Percentiles rank a stretch among this genome's conserved stretches.
Conservation (phyloP, 1,140 invertebrate genomes). For the Hylaeus volcanicus region DNA sequence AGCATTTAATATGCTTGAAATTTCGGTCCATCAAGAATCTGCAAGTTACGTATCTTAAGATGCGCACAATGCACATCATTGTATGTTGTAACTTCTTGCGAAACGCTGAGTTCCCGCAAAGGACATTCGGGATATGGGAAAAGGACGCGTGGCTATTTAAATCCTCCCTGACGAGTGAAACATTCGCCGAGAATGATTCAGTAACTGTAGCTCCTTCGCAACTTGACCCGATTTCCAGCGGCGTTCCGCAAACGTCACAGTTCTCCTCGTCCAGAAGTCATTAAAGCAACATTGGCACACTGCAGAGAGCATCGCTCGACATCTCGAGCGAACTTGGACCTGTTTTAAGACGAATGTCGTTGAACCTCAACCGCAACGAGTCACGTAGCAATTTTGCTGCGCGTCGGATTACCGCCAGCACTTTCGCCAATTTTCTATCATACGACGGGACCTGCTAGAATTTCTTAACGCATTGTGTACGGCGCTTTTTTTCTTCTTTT, state of each 20-base stretch:
- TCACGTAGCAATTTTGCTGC: background rate
- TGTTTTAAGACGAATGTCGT: background rate
- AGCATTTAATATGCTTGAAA: no score
- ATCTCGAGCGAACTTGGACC: background rate
- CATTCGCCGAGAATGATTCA: background rate
- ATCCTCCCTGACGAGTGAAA: no score
- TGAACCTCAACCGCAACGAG: background rate
- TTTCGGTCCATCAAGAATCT: no score
- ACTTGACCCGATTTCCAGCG: slow-evolving; percentile 18
- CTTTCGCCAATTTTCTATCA: slow-evolving; percentile 32
- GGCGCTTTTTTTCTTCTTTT: no score
- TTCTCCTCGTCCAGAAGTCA: background rate
- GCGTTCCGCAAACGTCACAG: background rate
- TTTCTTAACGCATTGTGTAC: slow-evolving; percentile 4
- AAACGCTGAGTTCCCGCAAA: background rate
- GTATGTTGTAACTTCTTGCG: no score
- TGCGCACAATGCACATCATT: no score
- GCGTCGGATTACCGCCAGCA: background rate
- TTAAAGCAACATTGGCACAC: background rate
- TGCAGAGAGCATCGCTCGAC: background rate
- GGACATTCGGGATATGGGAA: background rate
- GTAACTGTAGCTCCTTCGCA: background rate
- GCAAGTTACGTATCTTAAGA: no score
- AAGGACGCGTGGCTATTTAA: no score
- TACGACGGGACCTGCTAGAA: slow-evolving; percentile 10